Base-by-base conservation (phyloP, 2,888 invertebrate species). In the Ennomos fuscantarius region DNA sequence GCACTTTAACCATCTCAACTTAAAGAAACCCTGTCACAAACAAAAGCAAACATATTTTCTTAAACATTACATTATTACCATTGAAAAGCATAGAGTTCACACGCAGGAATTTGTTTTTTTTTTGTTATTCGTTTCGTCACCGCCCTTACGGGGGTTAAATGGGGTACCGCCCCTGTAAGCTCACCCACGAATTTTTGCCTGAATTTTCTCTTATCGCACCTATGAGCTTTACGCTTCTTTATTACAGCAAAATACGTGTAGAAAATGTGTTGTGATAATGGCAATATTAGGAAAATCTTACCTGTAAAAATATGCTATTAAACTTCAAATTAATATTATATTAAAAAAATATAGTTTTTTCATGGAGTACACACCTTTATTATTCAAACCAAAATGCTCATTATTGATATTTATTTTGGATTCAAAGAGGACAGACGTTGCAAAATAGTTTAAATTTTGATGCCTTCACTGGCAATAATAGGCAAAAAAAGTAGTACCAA, bases 61-160 rank as follows among this genome's bases (percentile, higher is more conserved):
- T 44, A 49, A 45, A 44, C 55, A 42, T 44, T 46, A 42, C 1
- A 13, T 43, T 48, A 55, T 55, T 50, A 35, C 36, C 41, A 50
- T 46, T 63, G 69, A 72, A 69, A 69, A 68, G 61, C 66, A 63
- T 42, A 60, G 63, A 69, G 61, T 63, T 67, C 69, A 67, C 68
- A 72, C 69, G 69, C 74, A 40, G 48, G 52, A 52, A 74, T 77
- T 76, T 78, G 74, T 76, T 78, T 82, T 80, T 84, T 45, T 84
- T 85, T 81, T 75, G 80, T 81, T 84, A 81, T 81, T 81, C 81
- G 78, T 81, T 78, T 75, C 63, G 65, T 65, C 72, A 65, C 73
- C 24, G 24, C 72, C 68, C 69, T 62, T 70, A 70, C 42, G 65
- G 70, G 44, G 63, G 69, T 64, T 57, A 46, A 52, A 50, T 45